Conservation (phyloP, 2,888 invertebrate species). For the Netelia fuscicornis region DNA sequence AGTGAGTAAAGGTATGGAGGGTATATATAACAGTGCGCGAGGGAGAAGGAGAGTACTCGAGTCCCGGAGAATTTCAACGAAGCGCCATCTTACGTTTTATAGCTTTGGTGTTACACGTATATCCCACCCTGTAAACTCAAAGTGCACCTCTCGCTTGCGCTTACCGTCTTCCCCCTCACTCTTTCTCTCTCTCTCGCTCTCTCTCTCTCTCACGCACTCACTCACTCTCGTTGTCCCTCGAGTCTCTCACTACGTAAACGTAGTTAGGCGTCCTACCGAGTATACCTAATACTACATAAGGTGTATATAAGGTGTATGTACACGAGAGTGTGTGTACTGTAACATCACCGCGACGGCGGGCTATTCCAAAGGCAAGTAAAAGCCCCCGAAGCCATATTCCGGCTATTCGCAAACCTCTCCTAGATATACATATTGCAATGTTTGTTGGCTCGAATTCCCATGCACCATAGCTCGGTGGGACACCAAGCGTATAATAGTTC, state of each 20-base stretch:
- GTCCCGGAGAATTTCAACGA: constrained; percentile 48
- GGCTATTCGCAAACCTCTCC: constrained; percentile 27
- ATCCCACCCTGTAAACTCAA: constrained; percentile 54
- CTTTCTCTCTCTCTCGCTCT: background rate
- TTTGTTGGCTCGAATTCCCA: constrained; percentile 51
- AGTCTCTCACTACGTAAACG: constrained; percentile 41
- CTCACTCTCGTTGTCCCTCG: background rate
- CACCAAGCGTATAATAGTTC: constrained; percentile 67
- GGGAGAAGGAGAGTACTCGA: constrained; percentile 19
- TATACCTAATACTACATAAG: constrained; percentile 33
- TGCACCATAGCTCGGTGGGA: constrained; percentile 31
- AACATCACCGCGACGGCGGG: constrained; percentile 22
- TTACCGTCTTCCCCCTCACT: constrained; percentile 12
- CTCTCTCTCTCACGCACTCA: background rate
- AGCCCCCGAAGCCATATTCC: constrained; percentile 38
- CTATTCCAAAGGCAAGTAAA: constrained; percentile 39
- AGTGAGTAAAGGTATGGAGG: constrained; percentile 50
- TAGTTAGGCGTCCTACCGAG: constrained; percentile 34
- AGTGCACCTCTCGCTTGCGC: constrained; percentile 49
- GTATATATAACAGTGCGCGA: constrained; percentile 33
- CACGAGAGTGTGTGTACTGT: background rate
- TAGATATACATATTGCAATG: constrained; percentile 44
- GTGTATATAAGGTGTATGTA: constrained; percentile 7
- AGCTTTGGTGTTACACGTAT: constrained; percentile 59
- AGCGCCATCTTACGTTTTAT: constrained; percentile 49